Evolutionary conservation across 2,888 invertebrate species (phyloP), one percentile per base, ranked within the genome.

Genomic region (Sminthurinus aureus): DNA sequence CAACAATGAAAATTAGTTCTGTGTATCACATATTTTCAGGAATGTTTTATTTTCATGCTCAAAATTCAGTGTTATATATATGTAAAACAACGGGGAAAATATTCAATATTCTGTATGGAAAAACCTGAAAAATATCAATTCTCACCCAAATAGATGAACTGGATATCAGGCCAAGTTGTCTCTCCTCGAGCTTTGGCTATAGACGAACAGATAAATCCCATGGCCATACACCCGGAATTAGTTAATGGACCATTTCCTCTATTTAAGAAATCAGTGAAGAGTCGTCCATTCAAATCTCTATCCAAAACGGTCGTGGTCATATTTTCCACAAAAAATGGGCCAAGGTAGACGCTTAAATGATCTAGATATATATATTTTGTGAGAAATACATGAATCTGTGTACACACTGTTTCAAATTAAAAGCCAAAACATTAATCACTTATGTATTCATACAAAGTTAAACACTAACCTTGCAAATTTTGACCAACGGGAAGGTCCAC

Each of bases 311-410:
- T 24, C n/a, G 83, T 81, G 1, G 84, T 84, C 0, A 79, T 12
- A 52, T 85, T 79, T 3, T 87, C 76, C 8, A 86, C 85, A 51
- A 88, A 85, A 64, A 88, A 86, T 0, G 88, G 88, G 0, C 88
- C 88, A 0, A 87, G 64, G 71, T 85, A 86, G 0, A 85, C 85
- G 22, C 71, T 79, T 0, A 84, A 58, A 58, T 87, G 87, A 69
- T 87, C 87, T 38, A 6, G 1, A 4, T 38, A 38, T 38, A 38
- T 38, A 38, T 38, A 38, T 38, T 4, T 38, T 38, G 38, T 1
- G 6, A 38, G 6, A 4, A 38, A 38, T 38, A 38, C 38, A 38
- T 38, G 6, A 1, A 38, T 38, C n/a, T n/a, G n/a, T n/a, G n/a
- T 38, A 38, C 6, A 4, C 6, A 38, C 38, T 38, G 1, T 6